These are phyloP conservation scores for Cephus pygmeus DNA, from an alignment of 2,888 invertebrate species.

Conservation along the genomic window DNA sequence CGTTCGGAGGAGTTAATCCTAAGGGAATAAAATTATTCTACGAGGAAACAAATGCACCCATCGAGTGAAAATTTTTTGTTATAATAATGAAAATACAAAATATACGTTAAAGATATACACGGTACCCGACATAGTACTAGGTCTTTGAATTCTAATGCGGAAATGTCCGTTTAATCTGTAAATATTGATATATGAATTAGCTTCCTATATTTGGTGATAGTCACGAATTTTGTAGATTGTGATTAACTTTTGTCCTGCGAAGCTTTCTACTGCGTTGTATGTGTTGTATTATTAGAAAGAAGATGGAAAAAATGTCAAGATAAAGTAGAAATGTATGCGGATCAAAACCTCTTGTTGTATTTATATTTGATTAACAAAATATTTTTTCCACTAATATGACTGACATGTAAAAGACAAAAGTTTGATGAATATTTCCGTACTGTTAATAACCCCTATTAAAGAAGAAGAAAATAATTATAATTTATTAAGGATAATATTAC, in stretches of 20 bases:
- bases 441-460: not conserved
- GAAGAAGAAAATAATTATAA: not conserved
- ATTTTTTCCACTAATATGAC: not conserved
- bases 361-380: no score
- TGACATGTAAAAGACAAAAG: not conserved
- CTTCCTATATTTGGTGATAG: not conserved
- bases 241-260: not conserved
- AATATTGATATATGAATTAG: not conserved
- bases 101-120: not conserved
- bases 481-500: not conserved
- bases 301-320: not conserved
- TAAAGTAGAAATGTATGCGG: not conserved
- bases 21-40: not conserved
- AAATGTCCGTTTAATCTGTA: not conserved
- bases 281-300: not conserved
- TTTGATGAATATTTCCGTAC: not conserved
- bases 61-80: not conserved
- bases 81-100: not conserved
- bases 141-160: not conserved
- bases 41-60: not conserved
- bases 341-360: not conserved
- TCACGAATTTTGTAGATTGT: not conserved
- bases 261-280: not conserved
- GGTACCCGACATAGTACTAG: not conserved
- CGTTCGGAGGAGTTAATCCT: not conserved